Evolutionary conservation across 2,888 invertebrate genomes (phyloP).

Genomic region (Ischnus inquisitorius): DNA sequence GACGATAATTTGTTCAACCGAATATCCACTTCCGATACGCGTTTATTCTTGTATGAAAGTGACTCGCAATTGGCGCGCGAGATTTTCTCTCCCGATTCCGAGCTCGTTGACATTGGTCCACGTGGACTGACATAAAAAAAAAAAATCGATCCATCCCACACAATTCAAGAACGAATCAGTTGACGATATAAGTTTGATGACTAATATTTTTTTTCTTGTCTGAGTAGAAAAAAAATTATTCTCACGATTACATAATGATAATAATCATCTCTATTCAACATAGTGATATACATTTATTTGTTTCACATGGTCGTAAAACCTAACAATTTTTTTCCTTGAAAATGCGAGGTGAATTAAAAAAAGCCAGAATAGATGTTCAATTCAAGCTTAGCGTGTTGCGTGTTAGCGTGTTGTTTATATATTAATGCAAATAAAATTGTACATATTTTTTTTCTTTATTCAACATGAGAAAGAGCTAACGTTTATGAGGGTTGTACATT

Average conservation of each 20-base stretch:
- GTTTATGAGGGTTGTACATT: constrained; percentile 28
- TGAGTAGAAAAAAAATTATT: neutral
- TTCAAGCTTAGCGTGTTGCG: neutral
- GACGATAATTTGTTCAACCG: constrained; percentile 31
- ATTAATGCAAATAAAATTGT: constrained; percentile 12
- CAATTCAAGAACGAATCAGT: neutral
- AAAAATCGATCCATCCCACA: neutral
- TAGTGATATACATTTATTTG: too few relatives aligned
- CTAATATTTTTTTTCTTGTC: neutral
- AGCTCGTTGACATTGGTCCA: constrained; percentile 56
- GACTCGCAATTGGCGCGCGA: constrained; percentile 17
- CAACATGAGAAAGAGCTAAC: neutral
- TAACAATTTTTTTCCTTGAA: too few relatives aligned
- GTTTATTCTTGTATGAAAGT: neutral
- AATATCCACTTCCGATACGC: constrained; percentile 26
- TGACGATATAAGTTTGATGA: neutral
- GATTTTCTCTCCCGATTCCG: constrained; percentile 3
- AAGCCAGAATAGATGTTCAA: neutral
- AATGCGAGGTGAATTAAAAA: neutral
- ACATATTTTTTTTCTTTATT: constrained; percentile 2
- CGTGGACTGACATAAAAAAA: constrained; percentile 24
- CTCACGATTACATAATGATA: neutral
- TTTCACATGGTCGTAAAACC: too few relatives aligned
- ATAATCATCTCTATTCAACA: neutral
- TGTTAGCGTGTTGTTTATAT: constrained; percentile 13